Percentiles rank a stretch among this genome's conserved stretches.
These are phyloP conservation scores for Lasioglossum oenotherae DNA, from an alignment of 2,888 invertebrate species.

Conservation along the genomic window DNA sequence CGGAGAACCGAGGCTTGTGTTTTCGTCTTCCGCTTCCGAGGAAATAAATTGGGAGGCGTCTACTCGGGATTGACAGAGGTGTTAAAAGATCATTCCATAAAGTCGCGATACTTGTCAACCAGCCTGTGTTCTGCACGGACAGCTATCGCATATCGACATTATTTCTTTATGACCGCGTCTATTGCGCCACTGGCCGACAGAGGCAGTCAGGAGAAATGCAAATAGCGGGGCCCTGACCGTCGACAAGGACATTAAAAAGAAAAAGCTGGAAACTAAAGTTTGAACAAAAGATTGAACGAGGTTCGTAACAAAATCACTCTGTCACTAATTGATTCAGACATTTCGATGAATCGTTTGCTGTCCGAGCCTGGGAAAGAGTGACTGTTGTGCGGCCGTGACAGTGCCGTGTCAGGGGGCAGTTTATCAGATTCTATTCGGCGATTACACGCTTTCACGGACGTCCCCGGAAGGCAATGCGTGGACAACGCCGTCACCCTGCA, in stretches of 20 bases:
- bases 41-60: not conserved
- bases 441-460: conserved; percentile 34
- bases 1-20: not conserved
- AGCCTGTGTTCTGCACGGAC: too few relatives aligned
- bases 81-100: not conserved
- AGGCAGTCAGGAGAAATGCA: too few relatives aligned
- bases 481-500: conserved; percentile 37
- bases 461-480: conserved; percentile 1
- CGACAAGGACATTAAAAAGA: too few relatives aligned
- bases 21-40: not conserved
- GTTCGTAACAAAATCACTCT: not conserved
- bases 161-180: too few relatives aligned
- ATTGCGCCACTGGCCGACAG: too few relatives aligned
- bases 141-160: too few relatives aligned
- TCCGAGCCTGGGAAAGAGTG: not conserved
- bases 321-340: not conserved
- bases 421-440: conserved; percentile 28
- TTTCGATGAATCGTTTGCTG: not conserved
- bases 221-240: too few relatives aligned
- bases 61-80: too few relatives aligned
- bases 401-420: not conserved
- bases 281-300: too few relatives aligned
- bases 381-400: not conserved
- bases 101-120: too few relatives aligned
- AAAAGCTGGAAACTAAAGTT: too few relatives aligned